These are phyloP conservation scores for Ambastaia sidthimunki DNA, from an alignment of 2,797 vertebrate species.

Conservation along the genomic window DNA sequence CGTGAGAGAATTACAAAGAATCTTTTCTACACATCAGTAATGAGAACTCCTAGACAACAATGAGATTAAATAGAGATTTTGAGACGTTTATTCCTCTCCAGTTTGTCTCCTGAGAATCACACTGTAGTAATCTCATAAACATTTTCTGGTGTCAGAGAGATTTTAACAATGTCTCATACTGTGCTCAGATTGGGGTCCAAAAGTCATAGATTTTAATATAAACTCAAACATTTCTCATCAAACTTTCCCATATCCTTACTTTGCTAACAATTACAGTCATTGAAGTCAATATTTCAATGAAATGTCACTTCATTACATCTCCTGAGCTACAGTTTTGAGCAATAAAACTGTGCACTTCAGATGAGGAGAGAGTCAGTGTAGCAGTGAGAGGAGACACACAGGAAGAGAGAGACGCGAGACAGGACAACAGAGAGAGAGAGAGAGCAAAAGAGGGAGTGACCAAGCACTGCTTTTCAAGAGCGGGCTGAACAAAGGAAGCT, in stretches of 20 bases:
- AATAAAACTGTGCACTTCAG: too few relatives aligned
- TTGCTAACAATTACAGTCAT: too few relatives aligned
- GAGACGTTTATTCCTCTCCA: not conserved
- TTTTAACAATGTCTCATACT: not conserved
- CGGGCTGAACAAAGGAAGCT: slow-evolving; percentile 81
- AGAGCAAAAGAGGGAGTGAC: slow-evolving; percentile 63
- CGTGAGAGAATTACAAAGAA: slow-evolving; percentile 10
- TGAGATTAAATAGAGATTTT: too few relatives aligned
- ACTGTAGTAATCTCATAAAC: not conserved
- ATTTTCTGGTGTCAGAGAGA: not conserved
- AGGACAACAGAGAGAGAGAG: slow-evolving; percentile 57
- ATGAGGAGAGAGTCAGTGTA: slow-evolving; percentile 26
- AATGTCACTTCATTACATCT: too few relatives aligned
- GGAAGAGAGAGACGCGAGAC: slow-evolving; percentile 62
- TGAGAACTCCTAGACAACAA: too few relatives aligned
- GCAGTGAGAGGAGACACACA: slow-evolving; percentile 55
- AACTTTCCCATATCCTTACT: too few relatives aligned
- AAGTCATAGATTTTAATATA: not conserved
- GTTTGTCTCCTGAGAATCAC: not conserved
- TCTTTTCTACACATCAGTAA: not conserved
- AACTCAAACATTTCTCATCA: not conserved
- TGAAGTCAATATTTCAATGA: too few relatives aligned
- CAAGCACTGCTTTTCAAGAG: slow-evolving; percentile 83
- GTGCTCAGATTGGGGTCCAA: not conserved
- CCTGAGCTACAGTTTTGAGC: too few relatives aligned